Percentiles rank a stretch among this genome's conserved stretches.
Evolutionary conservation across 2,113 vertebrate species (phyloP).

Genomic region (Stercorarius parasiticus): DNA sequence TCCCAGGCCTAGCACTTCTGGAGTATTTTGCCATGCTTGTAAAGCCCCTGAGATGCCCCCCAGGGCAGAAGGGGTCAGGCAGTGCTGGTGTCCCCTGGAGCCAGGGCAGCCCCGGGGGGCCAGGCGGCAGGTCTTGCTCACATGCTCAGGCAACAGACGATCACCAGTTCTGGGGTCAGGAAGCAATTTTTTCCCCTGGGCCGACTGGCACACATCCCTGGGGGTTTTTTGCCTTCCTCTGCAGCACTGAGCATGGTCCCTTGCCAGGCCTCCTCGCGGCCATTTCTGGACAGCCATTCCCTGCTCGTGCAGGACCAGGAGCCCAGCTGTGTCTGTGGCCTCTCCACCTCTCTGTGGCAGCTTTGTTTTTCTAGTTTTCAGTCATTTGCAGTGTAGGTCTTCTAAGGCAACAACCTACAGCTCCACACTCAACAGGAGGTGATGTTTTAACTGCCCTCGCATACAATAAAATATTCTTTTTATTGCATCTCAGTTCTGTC

Average conservation of each 20-base stretch:
- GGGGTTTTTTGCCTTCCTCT: background rate
- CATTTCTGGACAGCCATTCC: background rate
- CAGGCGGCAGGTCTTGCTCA: rapidly evolving
- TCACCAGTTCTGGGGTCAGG: background rate
- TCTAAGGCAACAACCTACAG: background rate
- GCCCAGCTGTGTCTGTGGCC: background rate
- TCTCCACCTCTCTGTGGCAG: background rate
- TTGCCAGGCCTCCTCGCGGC: background rate
- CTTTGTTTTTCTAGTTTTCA: background rate
- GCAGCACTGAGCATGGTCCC: background rate
- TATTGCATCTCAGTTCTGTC: background rate
- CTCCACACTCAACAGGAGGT: background rate
- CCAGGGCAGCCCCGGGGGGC: background rate
- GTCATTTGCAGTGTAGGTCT: background rate
- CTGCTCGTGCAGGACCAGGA: background rate
- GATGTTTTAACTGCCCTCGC: background rate
- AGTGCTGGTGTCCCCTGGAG: background rate
- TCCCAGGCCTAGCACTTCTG: background rate
- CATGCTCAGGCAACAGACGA: background rate
- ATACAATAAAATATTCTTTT: background rate
- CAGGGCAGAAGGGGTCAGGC: background rate
- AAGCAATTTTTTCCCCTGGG: background rate
- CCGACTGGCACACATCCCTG: rapidly evolving
- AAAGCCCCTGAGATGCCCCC: background rate
- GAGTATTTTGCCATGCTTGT: background rate